Percentiles rank a stretch among this genome's conserved stretches.
phyloP scores from a whole-genome alignment of 2,888 invertebrate species.

The Sesamia inferens region DNA sequence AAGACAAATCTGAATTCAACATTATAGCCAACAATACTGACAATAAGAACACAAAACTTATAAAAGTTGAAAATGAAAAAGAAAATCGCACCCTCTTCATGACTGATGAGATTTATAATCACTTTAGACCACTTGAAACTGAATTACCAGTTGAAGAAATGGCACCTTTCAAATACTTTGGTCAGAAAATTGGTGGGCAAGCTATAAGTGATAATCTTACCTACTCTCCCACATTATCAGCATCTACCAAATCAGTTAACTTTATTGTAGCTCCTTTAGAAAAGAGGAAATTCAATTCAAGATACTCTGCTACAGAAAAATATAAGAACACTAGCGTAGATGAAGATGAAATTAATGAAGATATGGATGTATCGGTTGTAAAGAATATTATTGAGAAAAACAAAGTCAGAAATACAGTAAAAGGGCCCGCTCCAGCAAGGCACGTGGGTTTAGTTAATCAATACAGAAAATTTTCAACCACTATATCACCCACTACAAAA shows the following conservation, averaged over 20 bases:
- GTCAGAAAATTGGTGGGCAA: conserved; percentile 90
- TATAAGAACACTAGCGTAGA: conserved; percentile 86
- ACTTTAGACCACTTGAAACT: conserved; percentile 91
- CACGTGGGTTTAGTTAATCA: conserved; percentile 86
- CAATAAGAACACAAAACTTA: conserved; percentile 73
- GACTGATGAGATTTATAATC: conserved; percentile 91
- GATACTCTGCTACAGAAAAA: conserved; percentile 87
- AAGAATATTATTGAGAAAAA: conserved; percentile 89
- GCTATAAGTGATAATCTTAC: conserved; percentile 84
- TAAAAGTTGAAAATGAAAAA: conserved; percentile 81
- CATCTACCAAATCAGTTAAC: conserved; percentile 87
- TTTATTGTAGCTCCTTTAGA: conserved; percentile 83
- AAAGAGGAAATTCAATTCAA: conserved; percentile 84
- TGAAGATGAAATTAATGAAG: conserved; percentile 90
- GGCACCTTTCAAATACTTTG: conserved; percentile 93
- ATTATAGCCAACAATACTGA: conserved; percentile 81
- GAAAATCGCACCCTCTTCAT: conserved; percentile 89
- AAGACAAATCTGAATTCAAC: conserved; percentile 78
- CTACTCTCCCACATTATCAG: conserved; percentile 84
- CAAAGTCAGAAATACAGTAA: conserved; percentile 87
- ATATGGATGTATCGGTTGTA: conserved; percentile 91
- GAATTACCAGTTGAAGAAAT: conserved; percentile 92
- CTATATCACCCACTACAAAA: conserved; percentile 77
- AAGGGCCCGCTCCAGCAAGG: conserved; percentile 87
- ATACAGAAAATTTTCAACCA: conserved; percentile 83